Conservation (phyloP, 2,797 vertebrate genomes). For the Tiaroga cobitis region DNA sequence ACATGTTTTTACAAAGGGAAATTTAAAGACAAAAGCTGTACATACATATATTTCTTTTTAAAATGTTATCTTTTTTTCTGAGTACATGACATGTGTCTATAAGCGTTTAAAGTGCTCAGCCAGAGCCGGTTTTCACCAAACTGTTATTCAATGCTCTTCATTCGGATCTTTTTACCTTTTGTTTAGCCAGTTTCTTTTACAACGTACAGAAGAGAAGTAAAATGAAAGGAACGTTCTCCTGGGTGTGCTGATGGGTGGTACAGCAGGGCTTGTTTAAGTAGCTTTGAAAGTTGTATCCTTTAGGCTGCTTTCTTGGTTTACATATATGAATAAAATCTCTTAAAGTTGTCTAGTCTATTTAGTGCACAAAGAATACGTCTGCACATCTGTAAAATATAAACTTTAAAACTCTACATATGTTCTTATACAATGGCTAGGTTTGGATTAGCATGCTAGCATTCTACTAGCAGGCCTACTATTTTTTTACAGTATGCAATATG, state of each 20-base stretch:
- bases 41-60: slow-evolving; percentile 47
- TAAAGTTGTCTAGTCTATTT: slow-evolving; percentile 33
- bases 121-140: slow-evolving; percentile 30
- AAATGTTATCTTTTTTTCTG: slow-evolving; percentile 11
- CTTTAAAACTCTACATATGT: neutral
- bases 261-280: slow-evolving; percentile 19
- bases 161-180: neutral
- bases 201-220: neutral
- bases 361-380: neutral
- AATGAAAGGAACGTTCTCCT: slow-evolving; percentile 10
- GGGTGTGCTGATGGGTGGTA: slow-evolving; percentile 15
- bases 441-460: slow-evolving; percentile 11
- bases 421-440: slow-evolving; percentile 17
- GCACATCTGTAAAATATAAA: slow-evolving; percentile 8
- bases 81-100: slow-evolving; percentile 30
- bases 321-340: neutral
- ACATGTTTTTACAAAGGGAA: slow-evolving; percentile 55
- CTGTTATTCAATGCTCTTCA: neutral
- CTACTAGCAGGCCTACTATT: slow-evolving; percentile 5
- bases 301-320: slow-evolving; percentile 23
- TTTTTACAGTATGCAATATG: neutral
- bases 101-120: slow-evolving; percentile 38
- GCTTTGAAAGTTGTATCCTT: slow-evolving; percentile 13
- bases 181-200: slow-evolving; percentile 1
- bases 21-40: slow-evolving; percentile 33